These are phyloP conservation scores for Aphaenogaster rudis DNA, from an alignment of 1,140 invertebrate species.

Conservation along the genomic window DNA sequence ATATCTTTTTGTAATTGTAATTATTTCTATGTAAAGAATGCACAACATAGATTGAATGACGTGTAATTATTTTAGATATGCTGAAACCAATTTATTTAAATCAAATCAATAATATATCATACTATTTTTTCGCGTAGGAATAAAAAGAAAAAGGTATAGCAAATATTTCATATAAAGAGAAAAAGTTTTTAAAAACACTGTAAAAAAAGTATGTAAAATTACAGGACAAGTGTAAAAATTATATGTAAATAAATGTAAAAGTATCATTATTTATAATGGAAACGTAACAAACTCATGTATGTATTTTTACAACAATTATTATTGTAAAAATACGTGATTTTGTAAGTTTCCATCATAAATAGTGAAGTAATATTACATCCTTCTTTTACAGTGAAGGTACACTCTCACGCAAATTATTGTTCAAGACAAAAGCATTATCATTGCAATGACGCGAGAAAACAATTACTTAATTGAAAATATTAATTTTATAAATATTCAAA, in stretches of 20 bases:
- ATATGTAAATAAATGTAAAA: background rate
- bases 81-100: slow-evolving; percentile 6
- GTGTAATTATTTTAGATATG: background rate
- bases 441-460: background rate
- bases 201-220: too few relatives aligned
- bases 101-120: background rate
- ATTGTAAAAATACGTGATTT: too few relatives aligned
- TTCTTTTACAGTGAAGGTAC: background rate
- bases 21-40: slow-evolving; percentile 7
- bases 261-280: too few relatives aligned
- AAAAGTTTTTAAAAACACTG: background rate
- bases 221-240: too few relatives aligned
- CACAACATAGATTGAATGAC: slow-evolving; percentile 5
- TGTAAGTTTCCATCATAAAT: too few relatives aligned
- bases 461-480: background rate
- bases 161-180: background rate
- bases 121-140: background rate
- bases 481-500: background rate
- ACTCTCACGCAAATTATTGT: background rate
- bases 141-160: background rate
- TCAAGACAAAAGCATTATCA: background rate
- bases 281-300: too few relatives aligned
- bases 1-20: background rate
- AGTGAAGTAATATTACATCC: too few relatives aligned
- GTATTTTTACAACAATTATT: too few relatives aligned